phyloP scores from a whole-genome alignment of 2,113 vertebrate species.

The Lycocorax pyrrhopterus region DNA sequence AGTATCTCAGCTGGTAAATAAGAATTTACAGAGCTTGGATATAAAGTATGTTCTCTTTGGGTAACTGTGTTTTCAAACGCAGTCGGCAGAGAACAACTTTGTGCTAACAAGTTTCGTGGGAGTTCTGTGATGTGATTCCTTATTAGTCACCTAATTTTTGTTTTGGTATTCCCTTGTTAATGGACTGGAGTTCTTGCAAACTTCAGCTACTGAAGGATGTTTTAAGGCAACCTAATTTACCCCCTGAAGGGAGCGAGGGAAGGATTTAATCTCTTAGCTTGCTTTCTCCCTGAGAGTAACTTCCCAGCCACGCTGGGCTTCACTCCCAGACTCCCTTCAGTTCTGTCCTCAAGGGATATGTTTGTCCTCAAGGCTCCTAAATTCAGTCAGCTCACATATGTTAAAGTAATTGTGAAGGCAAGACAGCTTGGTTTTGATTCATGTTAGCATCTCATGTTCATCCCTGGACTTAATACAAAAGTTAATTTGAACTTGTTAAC shows the following conservation, averaged over 20 bases:
- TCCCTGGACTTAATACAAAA: neutral
- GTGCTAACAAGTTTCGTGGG: neutral
- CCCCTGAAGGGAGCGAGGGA: neutral
- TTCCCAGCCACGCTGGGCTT: neutral
- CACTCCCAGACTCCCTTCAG: neutral
- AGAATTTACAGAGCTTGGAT: neutral
- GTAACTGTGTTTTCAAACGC: neutral
- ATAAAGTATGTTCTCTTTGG: neutral
- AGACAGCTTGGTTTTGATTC: neutral
- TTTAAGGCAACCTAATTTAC: neutral
- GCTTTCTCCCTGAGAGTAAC: neutral
- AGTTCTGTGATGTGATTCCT: neutral
- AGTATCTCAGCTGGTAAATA: neutral
- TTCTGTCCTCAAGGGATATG: neutral
- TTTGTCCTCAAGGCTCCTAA: neutral
- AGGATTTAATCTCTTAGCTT: neutral
- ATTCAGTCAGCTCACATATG: neutral
- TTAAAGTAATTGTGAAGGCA: neutral
- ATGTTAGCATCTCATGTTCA: neutral
- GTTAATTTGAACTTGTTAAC: neutral
- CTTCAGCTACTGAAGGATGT: neutral
- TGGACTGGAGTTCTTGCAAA: neutral
- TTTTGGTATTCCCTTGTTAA: neutral
- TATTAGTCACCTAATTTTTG: neutral
- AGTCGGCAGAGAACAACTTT: neutral